A percentile compares a stretch with the other conserved stretches of the same genome.
phyloP scores from a whole-genome alignment of 2,113 vertebrate genomes.

The Silurus glanis region DNA sequence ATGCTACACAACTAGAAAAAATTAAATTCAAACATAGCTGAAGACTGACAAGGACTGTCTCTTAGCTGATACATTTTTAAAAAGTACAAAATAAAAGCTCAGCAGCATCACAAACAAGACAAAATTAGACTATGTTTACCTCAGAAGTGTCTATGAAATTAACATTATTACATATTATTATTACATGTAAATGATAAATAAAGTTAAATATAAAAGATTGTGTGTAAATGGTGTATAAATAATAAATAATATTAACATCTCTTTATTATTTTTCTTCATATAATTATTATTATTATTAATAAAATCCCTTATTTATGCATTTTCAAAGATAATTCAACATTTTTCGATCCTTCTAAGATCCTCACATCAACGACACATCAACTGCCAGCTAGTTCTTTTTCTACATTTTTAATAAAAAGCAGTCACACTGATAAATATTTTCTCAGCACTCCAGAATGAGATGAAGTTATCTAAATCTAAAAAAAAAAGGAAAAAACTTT shows the following conservation, averaged over 20 bases:
- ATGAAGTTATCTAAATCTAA: constrained; percentile 49
- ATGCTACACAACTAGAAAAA: not conserved
- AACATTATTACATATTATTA: too few relatives aligned
- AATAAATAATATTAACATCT: too few relatives aligned
- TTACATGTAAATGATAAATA: too few relatives aligned
- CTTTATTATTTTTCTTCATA: not conserved
- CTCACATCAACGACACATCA: not conserved
- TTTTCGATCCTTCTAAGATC: not conserved
- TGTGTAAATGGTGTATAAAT: too few relatives aligned
- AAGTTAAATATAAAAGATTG: too few relatives aligned
- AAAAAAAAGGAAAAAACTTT: constrained; percentile 35
- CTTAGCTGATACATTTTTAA: not conserved
- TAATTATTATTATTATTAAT: not conserved
- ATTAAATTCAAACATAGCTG: not conserved
- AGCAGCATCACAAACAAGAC: not conserved
- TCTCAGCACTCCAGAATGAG: constrained; percentile 18
- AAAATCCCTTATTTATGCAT: not conserved
- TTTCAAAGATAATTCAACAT: not conserved
- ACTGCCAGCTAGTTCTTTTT: constrained; percentile 29
- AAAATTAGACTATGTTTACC: not conserved
- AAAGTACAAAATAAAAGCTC: not conserved
- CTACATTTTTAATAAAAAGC: constrained; percentile 35
- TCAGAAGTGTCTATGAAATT: not conserved
- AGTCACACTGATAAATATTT: constrained; percentile 38
- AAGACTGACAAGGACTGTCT: not conserved